phyloP scores from a whole-genome alignment of 2,888 invertebrate genomes.

The Sphaeridia pumilis region DNA sequence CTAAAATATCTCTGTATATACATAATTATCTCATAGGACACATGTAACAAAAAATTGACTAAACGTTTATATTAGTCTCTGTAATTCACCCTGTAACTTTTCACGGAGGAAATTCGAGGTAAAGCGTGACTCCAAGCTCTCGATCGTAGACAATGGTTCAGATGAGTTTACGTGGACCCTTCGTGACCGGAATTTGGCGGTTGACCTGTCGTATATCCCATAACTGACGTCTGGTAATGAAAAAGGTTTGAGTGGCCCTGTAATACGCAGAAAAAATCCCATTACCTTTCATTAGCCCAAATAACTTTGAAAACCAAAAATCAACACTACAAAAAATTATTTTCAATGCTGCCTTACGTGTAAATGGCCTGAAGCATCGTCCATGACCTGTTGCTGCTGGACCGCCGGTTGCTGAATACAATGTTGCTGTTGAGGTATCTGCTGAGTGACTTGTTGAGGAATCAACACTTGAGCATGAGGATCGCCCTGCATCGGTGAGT shows the following conservation, averaged over 20 bases:
- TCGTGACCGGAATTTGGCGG: constrained; percentile 10
- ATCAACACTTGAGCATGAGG: constrained; percentile 15
- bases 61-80: no score
- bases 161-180: constrained; percentile 12
- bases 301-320: neutral
- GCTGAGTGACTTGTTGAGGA: constrained; percentile 6
- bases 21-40: no score
- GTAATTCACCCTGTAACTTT: constrained; percentile 2
- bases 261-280: neutral
- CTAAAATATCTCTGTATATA: no score
- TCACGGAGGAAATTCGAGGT: neutral
- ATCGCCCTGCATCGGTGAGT: constrained; percentile 49
- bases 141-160: neutral
- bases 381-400: constrained; percentile 3
- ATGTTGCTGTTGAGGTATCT: constrained; percentile 12
- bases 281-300: neutral
- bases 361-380: constrained; percentile 7
- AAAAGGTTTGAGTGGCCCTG: constrained; percentile 9
- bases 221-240: constrained; percentile 10
- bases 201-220: constrained; percentile 6
- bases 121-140: constrained; percentile 4
- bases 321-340: neutral
- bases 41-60: no score
- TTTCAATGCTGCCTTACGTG: constrained; percentile 8
- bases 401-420: neutral